These are phyloP conservation scores for Synodontis membranacea DNA, from an alignment of 2,113 vertebrate genomes.

Conservation along the genomic window DNA sequence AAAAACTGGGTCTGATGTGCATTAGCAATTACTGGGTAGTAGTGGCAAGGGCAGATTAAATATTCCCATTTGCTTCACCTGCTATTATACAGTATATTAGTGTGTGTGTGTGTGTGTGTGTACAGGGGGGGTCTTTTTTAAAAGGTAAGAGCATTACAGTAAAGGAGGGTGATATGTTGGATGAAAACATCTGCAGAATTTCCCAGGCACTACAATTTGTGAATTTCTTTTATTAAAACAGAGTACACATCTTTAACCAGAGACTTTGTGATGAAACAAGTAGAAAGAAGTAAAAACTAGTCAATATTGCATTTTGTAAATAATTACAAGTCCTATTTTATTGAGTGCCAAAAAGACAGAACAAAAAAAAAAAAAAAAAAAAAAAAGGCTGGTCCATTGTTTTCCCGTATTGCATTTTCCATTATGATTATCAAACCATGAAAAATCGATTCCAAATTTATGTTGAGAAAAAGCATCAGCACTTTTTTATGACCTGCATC, in stretches of 20 bases:
- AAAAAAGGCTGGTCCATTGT: neutral
- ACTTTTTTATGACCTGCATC: neutral
- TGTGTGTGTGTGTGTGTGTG: neutral
- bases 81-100: no score
- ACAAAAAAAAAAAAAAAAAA: neutral
- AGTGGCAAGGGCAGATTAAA: neutral
- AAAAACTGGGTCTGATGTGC: neutral
- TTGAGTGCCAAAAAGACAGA: neutral
- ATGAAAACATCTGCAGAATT: neutral
- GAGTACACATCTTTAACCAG: neutral
- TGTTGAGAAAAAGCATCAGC: neutral
- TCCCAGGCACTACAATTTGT: neutral
- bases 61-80: neutral
- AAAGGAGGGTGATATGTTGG: neutral
- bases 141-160: neutral
- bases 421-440: neutral
- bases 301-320: neutral
- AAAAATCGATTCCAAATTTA: neutral
- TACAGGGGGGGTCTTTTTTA: neutral
- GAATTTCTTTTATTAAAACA: neutral
- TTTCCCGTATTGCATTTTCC: neutral
- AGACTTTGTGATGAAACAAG: neutral
- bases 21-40: neutral
- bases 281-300: neutral
- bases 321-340: neutral